Percentiles rank a stretch among this genome's conserved stretches.
Evolutionary conservation across 2,113 vertebrate genomes (phyloP).

Genomic region (Bombycilla garrulus): DNA sequence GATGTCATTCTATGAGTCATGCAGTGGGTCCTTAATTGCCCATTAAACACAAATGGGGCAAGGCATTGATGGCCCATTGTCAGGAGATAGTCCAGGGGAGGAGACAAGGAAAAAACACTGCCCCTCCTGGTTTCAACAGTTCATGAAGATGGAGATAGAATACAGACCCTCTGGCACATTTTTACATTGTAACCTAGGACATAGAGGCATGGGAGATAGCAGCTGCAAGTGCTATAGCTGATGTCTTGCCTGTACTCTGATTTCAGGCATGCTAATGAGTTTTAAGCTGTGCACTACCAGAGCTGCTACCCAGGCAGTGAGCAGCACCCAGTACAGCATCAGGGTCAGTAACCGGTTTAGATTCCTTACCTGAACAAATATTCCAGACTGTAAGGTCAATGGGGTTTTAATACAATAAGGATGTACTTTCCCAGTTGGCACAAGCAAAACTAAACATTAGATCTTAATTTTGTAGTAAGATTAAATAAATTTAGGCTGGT

Average conservation of each 20-base stretch:
- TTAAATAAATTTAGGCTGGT: not conserved
- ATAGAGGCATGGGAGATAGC: not conserved
- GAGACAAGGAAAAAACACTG: no score
- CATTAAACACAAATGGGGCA: no score
- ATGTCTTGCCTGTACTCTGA: not conserved
- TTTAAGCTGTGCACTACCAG: not conserved
- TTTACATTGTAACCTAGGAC: no score
- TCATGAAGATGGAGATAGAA: no score
- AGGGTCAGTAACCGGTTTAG: not conserved
- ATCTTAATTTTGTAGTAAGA: not conserved
- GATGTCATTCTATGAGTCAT: no score
- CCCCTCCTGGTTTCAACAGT: no score
- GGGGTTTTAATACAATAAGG: not conserved
- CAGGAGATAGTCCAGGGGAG: no score
- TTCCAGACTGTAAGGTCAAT: not conserved
- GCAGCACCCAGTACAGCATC: not conserved
- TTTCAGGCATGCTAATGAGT: rapidly evolving
- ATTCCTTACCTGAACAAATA: not conserved
- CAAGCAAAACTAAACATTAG: not conserved
- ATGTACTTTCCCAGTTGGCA: not conserved
- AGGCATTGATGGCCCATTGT: no score
- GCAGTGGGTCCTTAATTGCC: no score
- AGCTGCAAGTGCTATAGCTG: not conserved
- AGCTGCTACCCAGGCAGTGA: not conserved
- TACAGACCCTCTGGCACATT: no score